phyloP scores from a whole-genome alignment of 2,113 vertebrate species.

The Myotis brandtii region DNA sequence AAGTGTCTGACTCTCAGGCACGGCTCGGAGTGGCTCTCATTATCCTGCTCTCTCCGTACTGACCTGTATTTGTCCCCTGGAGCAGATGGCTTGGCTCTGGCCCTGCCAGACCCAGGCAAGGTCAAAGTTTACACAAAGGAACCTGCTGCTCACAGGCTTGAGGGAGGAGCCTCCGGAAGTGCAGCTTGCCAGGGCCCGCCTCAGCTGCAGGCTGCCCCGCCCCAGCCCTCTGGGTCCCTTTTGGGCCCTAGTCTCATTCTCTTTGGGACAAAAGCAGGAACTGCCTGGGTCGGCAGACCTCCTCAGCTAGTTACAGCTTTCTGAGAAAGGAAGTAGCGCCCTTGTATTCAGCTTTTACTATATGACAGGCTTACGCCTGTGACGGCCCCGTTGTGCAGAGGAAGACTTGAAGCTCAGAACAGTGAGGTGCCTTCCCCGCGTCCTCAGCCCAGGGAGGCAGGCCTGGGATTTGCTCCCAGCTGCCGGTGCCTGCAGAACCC shows the following conservation, averaged over 20 bases:
- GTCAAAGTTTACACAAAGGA: background rate
- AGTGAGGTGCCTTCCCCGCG: background rate
- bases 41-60: background rate
- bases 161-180: background rate
- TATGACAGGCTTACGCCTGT: background rate
- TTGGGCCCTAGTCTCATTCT: background rate
- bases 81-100: background rate
- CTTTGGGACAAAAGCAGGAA: background rate
- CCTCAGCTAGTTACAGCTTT: background rate
- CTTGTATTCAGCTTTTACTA: background rate
- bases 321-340: background rate
- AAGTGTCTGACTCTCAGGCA: background rate
- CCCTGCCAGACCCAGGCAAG: background rate
- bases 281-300: background rate
- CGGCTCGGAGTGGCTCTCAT: background rate
- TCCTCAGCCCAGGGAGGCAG: background rate
- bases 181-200: background rate
- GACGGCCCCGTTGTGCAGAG: background rate
- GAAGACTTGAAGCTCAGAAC: background rate
- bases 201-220: background rate
- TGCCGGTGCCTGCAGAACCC: background rate
- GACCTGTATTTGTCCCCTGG: background rate
- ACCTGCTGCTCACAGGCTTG: fast-evolving
- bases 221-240: background rate
- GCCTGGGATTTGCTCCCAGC: background rate